Percentiles rank a stretch among this genome's conserved stretches.
Conservation (phyloP, 2,797 vertebrate genomes). For the Microctenopoma steveboyesi region DNA sequence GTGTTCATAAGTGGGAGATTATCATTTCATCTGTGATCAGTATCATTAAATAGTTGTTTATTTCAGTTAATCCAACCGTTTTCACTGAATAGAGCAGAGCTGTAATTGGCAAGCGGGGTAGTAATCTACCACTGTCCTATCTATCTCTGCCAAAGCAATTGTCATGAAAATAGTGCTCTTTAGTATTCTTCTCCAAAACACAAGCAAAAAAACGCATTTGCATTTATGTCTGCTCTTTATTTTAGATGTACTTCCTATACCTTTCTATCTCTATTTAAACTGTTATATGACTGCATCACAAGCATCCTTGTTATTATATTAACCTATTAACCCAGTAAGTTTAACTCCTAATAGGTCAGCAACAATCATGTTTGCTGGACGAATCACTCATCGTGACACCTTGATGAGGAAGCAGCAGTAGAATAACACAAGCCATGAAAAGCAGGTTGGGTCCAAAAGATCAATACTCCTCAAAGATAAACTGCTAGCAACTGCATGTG, state of each 20-base stretch:
- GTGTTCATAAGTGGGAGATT: conserved; percentile 52
- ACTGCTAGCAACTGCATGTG: conserved; percentile 34
- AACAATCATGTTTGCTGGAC: conserved; percentile 43
- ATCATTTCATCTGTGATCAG: conserved; percentile 59
- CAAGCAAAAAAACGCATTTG: conserved; percentile 3
- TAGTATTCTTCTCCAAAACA: conserved; percentile 42
- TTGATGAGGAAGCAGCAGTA: conserved; percentile 28
- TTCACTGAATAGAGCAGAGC: conserved; percentile 46
- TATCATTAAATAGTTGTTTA: conserved; percentile 61
- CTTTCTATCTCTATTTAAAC: conserved; percentile 31
- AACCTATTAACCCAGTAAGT: conserved; percentile 21
- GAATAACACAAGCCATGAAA: conserved; percentile 24
- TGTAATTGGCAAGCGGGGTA: conserved; percentile 45
- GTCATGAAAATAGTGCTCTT: conserved; percentile 54
- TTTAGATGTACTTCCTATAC: conserved; percentile 11
- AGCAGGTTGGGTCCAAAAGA: conserved; percentile 22
- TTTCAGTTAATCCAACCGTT: conserved; percentile 52
- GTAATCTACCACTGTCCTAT: conserved; percentile 52
- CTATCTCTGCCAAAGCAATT: conserved; percentile 59
- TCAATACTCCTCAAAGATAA: conserved; percentile 35
- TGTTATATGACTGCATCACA: conserved; percentile 21
- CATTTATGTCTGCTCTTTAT: conserved; percentile 23
- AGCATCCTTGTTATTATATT: conserved; percentile 12
- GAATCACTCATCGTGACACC: conserved; percentile 24
- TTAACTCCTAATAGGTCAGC: conserved; percentile 46